A percentile compares a stretch with the other conserved stretches of the same genome.
Conservation (phyloP, 2,113 vertebrate genomes). For the Macquaria ambigua region DNA sequence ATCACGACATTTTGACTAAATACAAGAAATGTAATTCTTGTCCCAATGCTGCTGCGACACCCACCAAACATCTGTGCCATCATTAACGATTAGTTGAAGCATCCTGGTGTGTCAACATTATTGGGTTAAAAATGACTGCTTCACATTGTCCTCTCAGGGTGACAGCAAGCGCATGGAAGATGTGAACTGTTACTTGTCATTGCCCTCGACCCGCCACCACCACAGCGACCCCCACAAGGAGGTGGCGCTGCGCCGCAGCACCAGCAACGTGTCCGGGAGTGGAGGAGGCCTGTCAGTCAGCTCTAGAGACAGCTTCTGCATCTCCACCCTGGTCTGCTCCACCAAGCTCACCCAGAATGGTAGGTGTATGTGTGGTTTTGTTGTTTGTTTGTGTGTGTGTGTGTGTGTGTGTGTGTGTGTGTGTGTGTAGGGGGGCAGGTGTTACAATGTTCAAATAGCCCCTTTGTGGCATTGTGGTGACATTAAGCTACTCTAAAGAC, state of each 20-base stretch:
- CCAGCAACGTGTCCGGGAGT: slow-evolving; percentile 81
- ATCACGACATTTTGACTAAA: slow-evolving; percentile 15
- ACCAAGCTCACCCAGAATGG: slow-evolving; percentile 99
- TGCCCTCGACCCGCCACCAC: slow-evolving; percentile 88
- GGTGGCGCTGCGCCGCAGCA: slow-evolving; percentile 84
- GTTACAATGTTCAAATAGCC: background rate
- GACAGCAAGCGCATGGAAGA: slow-evolving; percentile 99
- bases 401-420: slow-evolving; percentile 12
- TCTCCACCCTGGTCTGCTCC: slow-evolving; percentile 96
- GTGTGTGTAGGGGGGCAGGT: background rate
- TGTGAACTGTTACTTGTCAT: slow-evolving; percentile 87
- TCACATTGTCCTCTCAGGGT: slow-evolving; percentile 83
- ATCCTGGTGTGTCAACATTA: background rate
- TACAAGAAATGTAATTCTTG: slow-evolving; percentile 4
- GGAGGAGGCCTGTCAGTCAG: slow-evolving; percentile 90
- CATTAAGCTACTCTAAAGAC: background rate
- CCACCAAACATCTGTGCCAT: background rate
- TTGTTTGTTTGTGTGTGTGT: background rate
- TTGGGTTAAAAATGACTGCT: slow-evolving; percentile 4
- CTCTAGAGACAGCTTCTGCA: slow-evolving; percentile 92
- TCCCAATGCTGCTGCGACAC: background rate
- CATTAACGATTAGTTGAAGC: background rate
- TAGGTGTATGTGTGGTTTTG: slow-evolving; percentile 61
- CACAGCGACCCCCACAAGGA: slow-evolving; percentile 86
- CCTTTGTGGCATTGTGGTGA: slow-evolving; percentile 10